These are phyloP conservation scores for Rhopalosiphum maidis DNA, from an alignment of 1,140 invertebrate genomes.

Conservation along the genomic window DNA sequence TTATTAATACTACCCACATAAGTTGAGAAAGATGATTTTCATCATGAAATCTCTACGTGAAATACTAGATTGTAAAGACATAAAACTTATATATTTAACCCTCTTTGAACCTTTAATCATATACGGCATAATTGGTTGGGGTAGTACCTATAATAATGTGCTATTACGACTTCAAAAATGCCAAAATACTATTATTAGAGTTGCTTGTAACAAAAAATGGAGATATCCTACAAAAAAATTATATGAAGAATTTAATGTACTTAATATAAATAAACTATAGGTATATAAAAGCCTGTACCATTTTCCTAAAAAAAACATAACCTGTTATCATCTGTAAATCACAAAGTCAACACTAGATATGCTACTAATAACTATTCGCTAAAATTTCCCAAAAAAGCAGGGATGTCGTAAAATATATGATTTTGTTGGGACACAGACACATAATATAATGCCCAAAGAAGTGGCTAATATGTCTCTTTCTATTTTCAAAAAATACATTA, in stretches of 20 bases:
- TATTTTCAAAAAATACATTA: too few species aligned
- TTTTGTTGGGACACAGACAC: too few species aligned
- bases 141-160: neutral
- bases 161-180: neutral
- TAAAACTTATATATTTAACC: neutral
- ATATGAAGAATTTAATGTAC: too few species aligned
- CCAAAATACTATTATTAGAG: neutral
- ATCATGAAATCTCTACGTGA: neutral
- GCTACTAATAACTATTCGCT: too few species aligned
- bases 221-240: too few species aligned
- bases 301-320: neutral
- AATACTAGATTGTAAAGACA: neutral
- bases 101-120: neutral
- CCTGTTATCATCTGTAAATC: neutral
- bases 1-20: too few species aligned
- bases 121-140: neutral
- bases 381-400: too few species aligned
- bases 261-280: neutral
- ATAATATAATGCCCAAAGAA: too few species aligned
- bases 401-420: too few species aligned
- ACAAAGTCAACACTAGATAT: too few species aligned
- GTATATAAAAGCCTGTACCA: neutral
- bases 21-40: neutral
- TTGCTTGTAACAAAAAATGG: neutral
- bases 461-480: too few species aligned